A percentile compares a stretch with the other conserved stretches of the same genome.
These are phyloP conservation scores for Pyrrhopygopsis socrates DNA, from an alignment of 2,888 invertebrate species.

Conservation along the genomic window DNA sequence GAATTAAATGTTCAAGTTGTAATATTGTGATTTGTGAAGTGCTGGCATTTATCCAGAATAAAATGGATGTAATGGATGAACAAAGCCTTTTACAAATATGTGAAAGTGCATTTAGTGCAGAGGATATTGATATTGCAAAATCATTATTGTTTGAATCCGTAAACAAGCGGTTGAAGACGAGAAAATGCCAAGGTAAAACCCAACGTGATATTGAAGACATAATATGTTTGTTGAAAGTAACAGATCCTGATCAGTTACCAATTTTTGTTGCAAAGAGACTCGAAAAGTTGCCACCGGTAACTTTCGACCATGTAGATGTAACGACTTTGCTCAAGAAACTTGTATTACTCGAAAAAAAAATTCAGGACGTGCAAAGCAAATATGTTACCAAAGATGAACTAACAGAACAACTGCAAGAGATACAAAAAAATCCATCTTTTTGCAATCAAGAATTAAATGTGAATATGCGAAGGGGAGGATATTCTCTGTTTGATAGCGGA, in stretches of 20 bases:
- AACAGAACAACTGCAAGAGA: background rate
- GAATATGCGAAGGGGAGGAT: constrained; percentile 24
- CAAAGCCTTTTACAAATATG: constrained; percentile 40
- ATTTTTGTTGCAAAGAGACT: constrained; percentile 62
- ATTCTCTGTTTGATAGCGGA: constrained; percentile 20
- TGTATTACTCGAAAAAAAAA: background rate
- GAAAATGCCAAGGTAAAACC: constrained; percentile 49
- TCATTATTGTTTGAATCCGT: constrained; percentile 44
- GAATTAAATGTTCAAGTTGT: constrained; percentile 51
- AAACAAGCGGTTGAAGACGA: background rate
- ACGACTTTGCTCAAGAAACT: constrained; percentile 54
- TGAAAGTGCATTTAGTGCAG: constrained; percentile 42
- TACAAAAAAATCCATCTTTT: background rate
- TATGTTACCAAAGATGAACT: constrained; percentile 22
- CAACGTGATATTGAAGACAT: constrained; percentile 54
- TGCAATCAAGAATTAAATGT: background rate
- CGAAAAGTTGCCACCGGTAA: constrained; percentile 55
- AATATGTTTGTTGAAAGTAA: constrained; percentile 51
- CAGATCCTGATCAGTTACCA: constrained; percentile 60
- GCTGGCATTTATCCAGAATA: constrained; percentile 49
- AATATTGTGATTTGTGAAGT: constrained; percentile 69
- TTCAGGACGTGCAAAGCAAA: background rate
- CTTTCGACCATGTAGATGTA: constrained; percentile 65
- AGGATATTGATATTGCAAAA: constrained; percentile 35
- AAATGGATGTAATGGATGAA: constrained; percentile 46